Conservation (phyloP, 1,140 invertebrate species). For the Caerostris extrusa region DNA sequence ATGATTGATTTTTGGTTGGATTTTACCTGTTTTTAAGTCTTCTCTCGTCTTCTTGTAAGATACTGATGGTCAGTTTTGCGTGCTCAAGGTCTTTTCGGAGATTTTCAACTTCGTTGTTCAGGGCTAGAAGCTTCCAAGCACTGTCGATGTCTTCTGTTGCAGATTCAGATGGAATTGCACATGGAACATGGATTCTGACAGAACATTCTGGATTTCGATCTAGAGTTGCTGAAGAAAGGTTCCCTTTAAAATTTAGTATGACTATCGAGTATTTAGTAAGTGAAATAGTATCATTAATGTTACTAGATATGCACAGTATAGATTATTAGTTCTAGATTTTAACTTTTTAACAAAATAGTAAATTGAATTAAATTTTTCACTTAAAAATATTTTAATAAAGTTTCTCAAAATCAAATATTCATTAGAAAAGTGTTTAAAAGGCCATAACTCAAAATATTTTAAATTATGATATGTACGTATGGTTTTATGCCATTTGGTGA, state of each 20-base stretch:
- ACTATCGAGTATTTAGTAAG: no score
- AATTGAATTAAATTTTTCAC: background rate
- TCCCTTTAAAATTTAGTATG: background rate
- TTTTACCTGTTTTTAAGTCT: constrained; percentile 82
- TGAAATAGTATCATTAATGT: background rate
- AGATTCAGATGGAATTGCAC: background rate
- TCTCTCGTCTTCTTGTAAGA: constrained; percentile 83
- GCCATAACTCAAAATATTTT: no score
- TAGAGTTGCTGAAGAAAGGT: background rate
- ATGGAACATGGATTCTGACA: constrained; percentile 51
- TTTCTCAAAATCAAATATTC: no score
- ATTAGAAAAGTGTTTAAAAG: no score
- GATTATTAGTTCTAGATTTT: background rate
- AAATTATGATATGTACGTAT: no score
- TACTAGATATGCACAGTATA: background rate
- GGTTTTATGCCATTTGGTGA: no score
- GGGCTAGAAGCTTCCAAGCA: background rate
- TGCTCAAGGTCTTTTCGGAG: constrained; percentile 83
- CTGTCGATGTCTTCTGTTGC: background rate
- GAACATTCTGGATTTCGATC: constrained; percentile 3
- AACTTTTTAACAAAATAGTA: background rate
- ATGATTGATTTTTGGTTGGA: background rate
- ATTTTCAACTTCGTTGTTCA: constrained; percentile 58
- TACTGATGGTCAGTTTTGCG: constrained; percentile 82
- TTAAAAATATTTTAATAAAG: background rate